Conservation (phyloP, 2,888 invertebrate species). For the Molorchus minor region DNA sequence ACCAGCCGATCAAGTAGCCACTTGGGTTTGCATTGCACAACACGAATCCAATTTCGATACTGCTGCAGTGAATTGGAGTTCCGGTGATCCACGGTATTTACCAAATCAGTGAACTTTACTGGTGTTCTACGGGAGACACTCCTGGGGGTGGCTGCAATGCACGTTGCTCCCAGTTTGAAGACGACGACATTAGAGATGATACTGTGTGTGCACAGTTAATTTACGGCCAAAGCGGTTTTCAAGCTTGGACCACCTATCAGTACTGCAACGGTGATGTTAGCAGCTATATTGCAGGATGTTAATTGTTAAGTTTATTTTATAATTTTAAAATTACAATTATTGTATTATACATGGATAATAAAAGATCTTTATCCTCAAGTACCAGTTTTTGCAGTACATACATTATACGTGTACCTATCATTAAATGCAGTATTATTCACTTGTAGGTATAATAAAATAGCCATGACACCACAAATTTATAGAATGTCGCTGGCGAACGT, state of each 20-base stretch:
- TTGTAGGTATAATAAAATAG: too few relatives aligned
- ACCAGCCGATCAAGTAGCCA: conserved; percentile 58
- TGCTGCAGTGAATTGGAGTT: conserved; percentile 67
- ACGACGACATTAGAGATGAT: conserved; percentile 39
- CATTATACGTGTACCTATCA: too few relatives aligned
- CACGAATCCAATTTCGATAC: conserved; percentile 76
- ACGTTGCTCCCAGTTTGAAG: conserved; percentile 35
- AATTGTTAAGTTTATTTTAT: conserved; percentile 11
- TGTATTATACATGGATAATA: too few relatives aligned
- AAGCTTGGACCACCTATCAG: conserved; percentile 40
- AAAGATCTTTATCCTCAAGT: too few relatives aligned
- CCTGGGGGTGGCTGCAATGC: conserved; percentile 36
- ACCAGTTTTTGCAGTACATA: too few relatives aligned
- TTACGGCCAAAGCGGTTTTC: conserved; percentile 39
- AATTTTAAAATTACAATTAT: not conserved
- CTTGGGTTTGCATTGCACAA: conserved; percentile 72
- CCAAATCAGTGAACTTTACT: conserved; percentile 76
- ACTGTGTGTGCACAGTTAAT: conserved; percentile 37
- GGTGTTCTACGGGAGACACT: conserved; percentile 63
- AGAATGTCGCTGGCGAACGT: too few relatives aligned
- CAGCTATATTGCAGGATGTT: conserved; percentile 36
- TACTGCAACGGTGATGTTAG: conserved; percentile 36
- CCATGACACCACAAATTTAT: too few relatives aligned
- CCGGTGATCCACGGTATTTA: conserved; percentile 74
- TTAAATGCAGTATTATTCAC: too few relatives aligned